Evolutionary conservation across 2,888 invertebrate species (phyloP).

Genomic region (Xestia ashworthii): DNA sequence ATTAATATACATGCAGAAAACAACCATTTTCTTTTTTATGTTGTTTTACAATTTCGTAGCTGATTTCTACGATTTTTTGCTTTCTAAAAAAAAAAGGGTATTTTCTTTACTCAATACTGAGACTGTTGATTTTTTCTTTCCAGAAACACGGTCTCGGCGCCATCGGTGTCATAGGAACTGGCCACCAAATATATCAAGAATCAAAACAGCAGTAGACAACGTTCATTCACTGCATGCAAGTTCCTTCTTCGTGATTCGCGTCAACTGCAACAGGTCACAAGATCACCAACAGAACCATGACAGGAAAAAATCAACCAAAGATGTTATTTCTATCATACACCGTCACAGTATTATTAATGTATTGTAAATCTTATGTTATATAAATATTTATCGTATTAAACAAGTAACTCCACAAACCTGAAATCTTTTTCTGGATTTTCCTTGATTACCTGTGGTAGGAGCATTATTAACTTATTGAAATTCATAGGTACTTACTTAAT

Average conservation of each 20-base stretch:
- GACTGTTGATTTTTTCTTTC: neutral
- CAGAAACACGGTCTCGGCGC: slow-evolving; percentile 65
- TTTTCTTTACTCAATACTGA: neutral
- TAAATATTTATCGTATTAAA: no score
- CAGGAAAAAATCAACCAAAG: slow-evolving; percentile 32
- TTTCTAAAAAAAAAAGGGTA: neutral
- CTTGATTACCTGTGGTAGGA: no score
- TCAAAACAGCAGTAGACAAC: slow-evolving; percentile 28
- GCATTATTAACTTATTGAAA: neutral
- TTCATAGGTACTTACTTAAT: no score
- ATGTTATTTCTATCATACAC: neutral
- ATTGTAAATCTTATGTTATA: no score
- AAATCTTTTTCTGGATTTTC: no score
- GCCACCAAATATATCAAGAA: slow-evolving; percentile 70
- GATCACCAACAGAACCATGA: slow-evolving; percentile 13
- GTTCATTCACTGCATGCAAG: neutral
- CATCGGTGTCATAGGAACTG: slow-evolving; percentile 66
- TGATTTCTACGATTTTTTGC: neutral
- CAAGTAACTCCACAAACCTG: no score
- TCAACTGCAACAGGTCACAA: slow-evolving; percentile 57
- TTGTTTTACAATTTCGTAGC: no score
- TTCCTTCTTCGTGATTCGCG: neutral
- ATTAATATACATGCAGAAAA: neutral
- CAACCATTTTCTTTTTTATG: no score
- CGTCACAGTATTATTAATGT: slow-evolving; percentile 3